These are phyloP conservation scores for Cyanoliseus patagonus DNA, from an alignment of 2,113 vertebrate species.

Conservation along the genomic window DNA sequence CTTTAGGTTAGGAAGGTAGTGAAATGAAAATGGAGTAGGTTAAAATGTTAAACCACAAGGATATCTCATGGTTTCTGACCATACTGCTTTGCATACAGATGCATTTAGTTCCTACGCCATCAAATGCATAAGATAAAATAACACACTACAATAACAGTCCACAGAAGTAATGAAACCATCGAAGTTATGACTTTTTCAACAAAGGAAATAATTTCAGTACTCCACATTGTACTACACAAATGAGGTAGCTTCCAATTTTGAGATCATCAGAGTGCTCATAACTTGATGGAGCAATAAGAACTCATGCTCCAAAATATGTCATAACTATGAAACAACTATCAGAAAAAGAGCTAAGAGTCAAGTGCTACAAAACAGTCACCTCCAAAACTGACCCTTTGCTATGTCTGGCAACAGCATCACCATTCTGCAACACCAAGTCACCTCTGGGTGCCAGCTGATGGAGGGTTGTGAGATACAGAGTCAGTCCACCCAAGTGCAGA, in stretches of 20 bases:
- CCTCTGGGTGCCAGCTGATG: neutral
- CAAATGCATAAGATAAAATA: neutral
- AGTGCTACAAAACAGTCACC: neutral
- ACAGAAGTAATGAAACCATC: neutral
- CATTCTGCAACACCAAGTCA: neutral
- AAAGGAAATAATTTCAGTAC: neutral
- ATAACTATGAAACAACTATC: neutral
- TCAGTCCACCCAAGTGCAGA: neutral
- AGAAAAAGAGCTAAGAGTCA: neutral
- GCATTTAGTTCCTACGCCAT: neutral
- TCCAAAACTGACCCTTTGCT: neutral
- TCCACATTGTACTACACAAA: neutral
- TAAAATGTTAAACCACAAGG: neutral
- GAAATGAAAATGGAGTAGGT: neutral
- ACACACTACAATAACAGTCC: neutral
- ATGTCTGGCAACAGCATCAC: neutral
- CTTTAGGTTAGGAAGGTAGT: neutral
- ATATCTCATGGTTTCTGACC: neutral
- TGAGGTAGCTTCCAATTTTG: neutral
- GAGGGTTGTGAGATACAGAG: neutral
- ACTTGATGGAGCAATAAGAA: neutral
- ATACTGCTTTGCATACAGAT: neutral
- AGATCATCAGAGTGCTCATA: neutral
- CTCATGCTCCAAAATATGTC: neutral
- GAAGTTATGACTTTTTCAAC: neutral